A percentile compares a stretch with the other conserved stretches of the same genome.
Conservation (phyloP, 2,888 invertebrate species). For the Phanerotoma sp. region DNA sequence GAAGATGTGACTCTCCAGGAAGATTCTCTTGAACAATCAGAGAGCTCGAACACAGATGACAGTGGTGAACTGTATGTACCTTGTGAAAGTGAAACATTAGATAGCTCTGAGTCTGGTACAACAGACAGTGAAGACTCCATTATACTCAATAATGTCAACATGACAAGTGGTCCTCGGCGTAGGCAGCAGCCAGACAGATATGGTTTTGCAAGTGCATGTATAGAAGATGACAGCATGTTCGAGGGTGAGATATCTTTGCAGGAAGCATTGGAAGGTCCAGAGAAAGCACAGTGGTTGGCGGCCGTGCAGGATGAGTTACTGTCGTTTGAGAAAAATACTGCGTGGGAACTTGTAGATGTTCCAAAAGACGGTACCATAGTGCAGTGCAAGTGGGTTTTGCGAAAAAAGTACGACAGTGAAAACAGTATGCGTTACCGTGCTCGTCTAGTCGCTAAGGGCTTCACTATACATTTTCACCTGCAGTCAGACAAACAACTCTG, state of each 20-base stretch:
- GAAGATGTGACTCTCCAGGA: too few relatives aligned
- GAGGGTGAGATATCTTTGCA: not conserved
- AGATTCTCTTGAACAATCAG: too few relatives aligned
- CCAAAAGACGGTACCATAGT: not conserved
- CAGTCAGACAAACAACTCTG: conserved; percentile 36
- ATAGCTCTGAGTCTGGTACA: too few relatives aligned
- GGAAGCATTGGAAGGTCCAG: not conserved
- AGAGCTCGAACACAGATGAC: too few relatives aligned
- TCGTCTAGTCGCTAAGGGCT: too few relatives aligned
- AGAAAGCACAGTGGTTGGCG: not conserved
- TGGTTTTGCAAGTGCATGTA: not conserved
- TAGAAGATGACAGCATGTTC: not conserved
- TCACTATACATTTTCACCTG: conserved; percentile 34
- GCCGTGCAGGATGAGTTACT: conserved; percentile 1
- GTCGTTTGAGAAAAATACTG: not conserved
- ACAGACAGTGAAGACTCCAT: too few relatives aligned
- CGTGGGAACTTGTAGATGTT: not conserved
- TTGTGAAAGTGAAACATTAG: too few relatives aligned
- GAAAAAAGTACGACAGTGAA: not conserved
- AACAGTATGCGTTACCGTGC: too few relatives aligned
- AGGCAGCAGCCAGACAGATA: not conserved
- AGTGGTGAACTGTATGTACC: too few relatives aligned
- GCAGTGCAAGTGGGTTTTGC: not conserved
- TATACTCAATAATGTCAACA: too few relatives aligned
- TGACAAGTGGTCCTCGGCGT: too few relatives aligned